Base-by-base conservation (phyloP, 2,888 invertebrate genomes). In the Drosophila borborema region DNA sequence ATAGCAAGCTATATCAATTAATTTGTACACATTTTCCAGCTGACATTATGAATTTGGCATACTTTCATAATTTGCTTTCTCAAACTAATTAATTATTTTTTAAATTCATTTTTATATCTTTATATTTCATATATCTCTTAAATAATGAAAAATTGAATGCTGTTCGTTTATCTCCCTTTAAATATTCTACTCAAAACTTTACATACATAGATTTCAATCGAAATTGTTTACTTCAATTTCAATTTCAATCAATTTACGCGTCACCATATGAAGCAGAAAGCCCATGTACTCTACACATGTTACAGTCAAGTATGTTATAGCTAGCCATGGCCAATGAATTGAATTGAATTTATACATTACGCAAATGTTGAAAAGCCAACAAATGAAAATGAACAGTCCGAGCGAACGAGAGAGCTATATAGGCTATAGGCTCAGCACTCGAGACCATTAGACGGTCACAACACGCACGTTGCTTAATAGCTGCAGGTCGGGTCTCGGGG, bases 341-440 rank as follows among this genome's bases (percentile, higher is more conserved):
- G 81, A 86, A 86, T 77, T 86, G 81, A 86, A 86, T 77, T 86
- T 78, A 61, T 72, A 70, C 85, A 86, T 86, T 86, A 72, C 49
- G 66, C 80, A 73, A 80, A 71, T 65, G 62, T 64, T 61, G 58
- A 62, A 68, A 63, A 72, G 67, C 75, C 72, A 64, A 53, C 62
- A 66, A 81, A 77, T 70, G 81, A 75, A 72, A 79, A 81, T 82
- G 81, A 82, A 76, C 78, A 78, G 82, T 34, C 63, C 16, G 51
- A 61, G 46, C 12, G 55, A 55, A 46, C 34, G 46, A 43, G 49
- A 43, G 48, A 28, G 43, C 63, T 40, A 38, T 12, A 38, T 7
- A 2, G 40, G 49, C 43, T 56, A 31, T 36, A n/a, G 48, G 53
- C 55, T 14, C 46, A 64, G 59, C 49, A 68, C 64, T 65, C 40